Base-by-base conservation (phyloP, 2,888 invertebrate genomes). In the Diarsia dahlii region DNA sequence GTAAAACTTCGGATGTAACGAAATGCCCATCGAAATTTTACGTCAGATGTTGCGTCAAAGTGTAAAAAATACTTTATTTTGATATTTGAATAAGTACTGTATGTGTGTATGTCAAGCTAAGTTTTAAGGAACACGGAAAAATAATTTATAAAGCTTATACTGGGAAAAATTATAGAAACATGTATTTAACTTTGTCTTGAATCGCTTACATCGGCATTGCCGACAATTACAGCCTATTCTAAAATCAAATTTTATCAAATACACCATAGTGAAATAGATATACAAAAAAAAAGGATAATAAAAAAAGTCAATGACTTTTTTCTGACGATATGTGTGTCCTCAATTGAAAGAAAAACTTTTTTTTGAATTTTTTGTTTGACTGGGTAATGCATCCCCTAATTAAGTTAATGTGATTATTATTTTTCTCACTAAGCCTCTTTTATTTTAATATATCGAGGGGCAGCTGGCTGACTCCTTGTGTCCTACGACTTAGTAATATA, bases 381-480 rank as follows among this genome's bases (percentile, higher is more conserved):
- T 66, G 46, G 34, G n/a, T 46, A 50, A 34, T 23, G 20, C 9
- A 23, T 20, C 15, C n/a, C n/a, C 15, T 50, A 50, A 23, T 76
- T 23, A 54, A 0, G 12, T 62, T 62, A n/a, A 56, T 70, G 68
- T 63, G 63, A 46, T 77, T 67, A 78, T 84, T 75, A 80, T 88
- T 84, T 86, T 87, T 84, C 82, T 82, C 85, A 87, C 50, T 68
- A 64, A 81, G 66, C 67, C 72, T 69, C 34, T 64, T 73, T 66
- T 80, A 74, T 79, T 87, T 74, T 76, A 60, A 74, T 71, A 66
- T 73, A 67, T 74, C 73, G 71, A 81, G 72, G 58, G 63, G 65
- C 87, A 87, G 89, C 89, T 77, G 89, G 87, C 87, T 87, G 89
- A 65, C 67, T 54, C 66, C 77, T 83, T 64, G 75, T 74, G 60